phyloP scores from a whole-genome alignment of 2,113 vertebrate genomes.

The Irena cyanogastra region DNA sequence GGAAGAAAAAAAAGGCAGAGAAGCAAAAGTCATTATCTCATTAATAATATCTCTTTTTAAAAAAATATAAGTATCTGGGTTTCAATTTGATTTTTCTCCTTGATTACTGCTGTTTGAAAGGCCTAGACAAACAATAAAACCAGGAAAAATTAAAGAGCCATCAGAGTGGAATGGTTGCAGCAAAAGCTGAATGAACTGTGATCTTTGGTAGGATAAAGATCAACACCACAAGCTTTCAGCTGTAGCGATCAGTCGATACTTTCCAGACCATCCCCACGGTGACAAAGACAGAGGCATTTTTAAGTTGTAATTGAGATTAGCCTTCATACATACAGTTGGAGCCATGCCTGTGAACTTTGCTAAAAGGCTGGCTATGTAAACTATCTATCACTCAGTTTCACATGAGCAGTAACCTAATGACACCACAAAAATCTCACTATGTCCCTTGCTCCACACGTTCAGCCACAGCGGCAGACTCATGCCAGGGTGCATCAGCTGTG shows the following conservation, averaged over 20 bases:
- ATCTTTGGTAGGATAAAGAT: constrained; percentile 22
- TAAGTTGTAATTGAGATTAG: constrained; percentile 52
- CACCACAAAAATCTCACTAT: background rate
- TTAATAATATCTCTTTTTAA: background rate
- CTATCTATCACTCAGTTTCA: background rate
- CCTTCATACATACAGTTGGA: background rate
- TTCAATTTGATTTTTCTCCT: background rate
- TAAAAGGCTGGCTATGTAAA: constrained; percentile 30
- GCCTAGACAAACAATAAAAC: background rate
- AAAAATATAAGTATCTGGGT: background rate
- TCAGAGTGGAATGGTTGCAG: background rate
- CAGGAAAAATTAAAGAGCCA: background rate
- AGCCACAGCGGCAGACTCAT: background rate
- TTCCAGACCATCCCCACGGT: background rate
- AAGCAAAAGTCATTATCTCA: background rate
- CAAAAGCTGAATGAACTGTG: background rate
- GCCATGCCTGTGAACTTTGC: background rate
- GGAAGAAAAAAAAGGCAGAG: background rate
- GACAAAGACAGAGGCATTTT: constrained; percentile 37
- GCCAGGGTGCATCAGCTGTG: background rate
- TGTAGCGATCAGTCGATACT: background rate
- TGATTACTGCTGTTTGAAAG: background rate
- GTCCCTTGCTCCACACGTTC: background rate
- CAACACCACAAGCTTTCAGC: background rate
- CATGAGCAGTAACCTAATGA: constrained; percentile 17